These are phyloP conservation scores for Manduca sexta DNA, from an alignment of 1,140 invertebrate genomes.

Conservation along the genomic window DNA sequence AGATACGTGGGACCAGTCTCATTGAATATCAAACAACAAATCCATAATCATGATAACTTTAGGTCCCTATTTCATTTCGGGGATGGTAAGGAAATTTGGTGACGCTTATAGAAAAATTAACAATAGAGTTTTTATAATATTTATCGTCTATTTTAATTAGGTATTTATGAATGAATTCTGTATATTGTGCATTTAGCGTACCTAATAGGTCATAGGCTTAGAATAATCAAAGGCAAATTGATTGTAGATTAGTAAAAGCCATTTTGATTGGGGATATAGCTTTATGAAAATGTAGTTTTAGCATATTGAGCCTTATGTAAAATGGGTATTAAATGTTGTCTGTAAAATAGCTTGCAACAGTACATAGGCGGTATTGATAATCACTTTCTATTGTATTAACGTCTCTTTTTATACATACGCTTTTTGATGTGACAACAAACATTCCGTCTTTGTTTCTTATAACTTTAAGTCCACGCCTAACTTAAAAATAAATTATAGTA, in stretches of 20 bases:
- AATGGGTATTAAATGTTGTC: constrained; percentile 24
- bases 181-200: constrained; percentile 61
- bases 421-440: too few species aligned
- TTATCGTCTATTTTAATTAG: constrained; percentile 53
- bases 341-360: constrained; percentile 25
- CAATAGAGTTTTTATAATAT: constrained; percentile 64
- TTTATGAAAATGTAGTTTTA: constrained; percentile 70
- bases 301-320: constrained; percentile 37
- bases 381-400: too few species aligned
- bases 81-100: constrained; percentile 59
- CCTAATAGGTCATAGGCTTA: constrained; percentile 23
- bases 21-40: constrained; percentile 58
- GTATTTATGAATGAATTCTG: constrained; percentile 41
- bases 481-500: not conserved
- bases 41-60: constrained; percentile 56
- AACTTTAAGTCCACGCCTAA: not conserved
- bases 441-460: too few species aligned
- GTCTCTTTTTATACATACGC: too few species aligned
- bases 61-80: constrained; percentile 50
- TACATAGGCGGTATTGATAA: constrained; percentile 6
- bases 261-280: constrained; percentile 71
- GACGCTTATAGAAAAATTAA: constrained; percentile 64
- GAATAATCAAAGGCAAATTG: constrained; percentile 16
- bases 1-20: constrained; percentile 62
- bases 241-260: constrained; percentile 40